Percentiles rank a stretch among this genome's conserved stretches.
Conservation (phyloP, 1,140 invertebrate species). For the Eurosta solidaginis region DNA sequence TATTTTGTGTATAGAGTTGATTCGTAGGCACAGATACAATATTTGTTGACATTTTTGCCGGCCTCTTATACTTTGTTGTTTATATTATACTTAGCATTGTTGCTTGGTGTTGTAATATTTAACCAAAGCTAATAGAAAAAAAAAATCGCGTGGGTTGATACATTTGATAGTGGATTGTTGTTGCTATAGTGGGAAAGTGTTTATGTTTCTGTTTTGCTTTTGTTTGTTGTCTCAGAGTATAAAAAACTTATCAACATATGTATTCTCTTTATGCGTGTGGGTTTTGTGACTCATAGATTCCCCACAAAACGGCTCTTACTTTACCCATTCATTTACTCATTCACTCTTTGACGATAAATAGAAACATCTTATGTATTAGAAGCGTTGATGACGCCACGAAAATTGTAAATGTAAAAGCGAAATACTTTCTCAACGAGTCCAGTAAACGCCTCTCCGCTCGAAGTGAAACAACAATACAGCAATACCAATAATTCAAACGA, state of each 20-base stretch:
- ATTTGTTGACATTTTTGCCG: constrained; percentile 7
- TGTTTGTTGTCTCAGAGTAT: background rate
- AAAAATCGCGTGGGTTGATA: background rate
- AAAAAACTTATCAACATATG: background rate
- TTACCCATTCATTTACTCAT: background rate
- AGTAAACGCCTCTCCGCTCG: background rate
- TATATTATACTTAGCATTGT: background rate
- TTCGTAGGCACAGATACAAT: constrained; percentile 1
- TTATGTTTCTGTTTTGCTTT: constrained; percentile 1
- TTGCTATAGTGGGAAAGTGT: constrained; percentile 22
- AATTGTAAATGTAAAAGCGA: background rate
- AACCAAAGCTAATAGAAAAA: background rate
- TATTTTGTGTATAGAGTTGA: background rate
- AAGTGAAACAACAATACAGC: background rate
- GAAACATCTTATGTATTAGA: background rate
- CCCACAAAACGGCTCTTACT: background rate
- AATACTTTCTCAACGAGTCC: background rate
- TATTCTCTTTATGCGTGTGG: background rate
- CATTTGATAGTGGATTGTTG: too few species aligned
- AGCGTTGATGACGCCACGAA: background rate
- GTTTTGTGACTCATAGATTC: background rate
- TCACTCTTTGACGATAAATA: background rate
- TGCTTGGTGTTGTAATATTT: background rate
- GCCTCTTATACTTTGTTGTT: background rate
- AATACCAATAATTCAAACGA: background rate